Evolutionary conservation across 2,113 vertebrate species (phyloP).

Genomic region (Pipa parva): DNA sequence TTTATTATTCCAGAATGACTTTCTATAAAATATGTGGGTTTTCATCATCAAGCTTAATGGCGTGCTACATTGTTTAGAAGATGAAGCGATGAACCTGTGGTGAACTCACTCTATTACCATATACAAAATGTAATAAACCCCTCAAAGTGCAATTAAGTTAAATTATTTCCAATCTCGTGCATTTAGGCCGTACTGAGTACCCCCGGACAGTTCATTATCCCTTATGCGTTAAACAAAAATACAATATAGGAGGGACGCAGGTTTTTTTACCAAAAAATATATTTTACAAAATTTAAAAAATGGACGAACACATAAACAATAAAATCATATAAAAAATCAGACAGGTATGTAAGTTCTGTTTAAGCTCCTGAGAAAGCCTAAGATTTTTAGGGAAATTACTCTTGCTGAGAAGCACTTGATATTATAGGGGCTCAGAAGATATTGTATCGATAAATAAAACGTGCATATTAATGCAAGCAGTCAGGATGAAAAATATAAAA

Average conservation of each 20-base stretch:
- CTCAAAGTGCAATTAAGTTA: constrained; percentile 52
- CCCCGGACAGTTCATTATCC: constrained; percentile 31
- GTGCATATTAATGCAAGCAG: neutral
- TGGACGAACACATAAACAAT: no score
- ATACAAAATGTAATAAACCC: constrained; percentile 51
- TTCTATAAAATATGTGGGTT: constrained; percentile 51
- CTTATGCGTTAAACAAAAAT: no score
- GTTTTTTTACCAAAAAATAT: no score
- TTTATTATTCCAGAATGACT: constrained; percentile 46
- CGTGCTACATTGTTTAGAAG: constrained; percentile 51
- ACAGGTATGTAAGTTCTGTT: no score
- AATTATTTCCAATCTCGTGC: constrained; percentile 49
- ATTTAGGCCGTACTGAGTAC: constrained; percentile 46
- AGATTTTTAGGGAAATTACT: no score
- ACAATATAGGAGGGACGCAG: no score
- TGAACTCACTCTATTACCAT: constrained; percentile 50
- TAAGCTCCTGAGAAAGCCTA: no score
- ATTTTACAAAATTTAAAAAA: no score
- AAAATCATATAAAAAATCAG: no score
- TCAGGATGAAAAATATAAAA: neutral
- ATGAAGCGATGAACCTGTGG: constrained; percentile 48
- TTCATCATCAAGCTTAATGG: constrained; percentile 54
- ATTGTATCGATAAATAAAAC: no score
- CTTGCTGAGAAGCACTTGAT: no score
- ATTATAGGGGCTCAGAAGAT: no score